Percentiles rank a stretch among this genome's conserved stretches.
These are phyloP conservation scores for Spheniscus humboldti DNA, from an alignment of 2,797 vertebrate species.

Conservation along the genomic window DNA sequence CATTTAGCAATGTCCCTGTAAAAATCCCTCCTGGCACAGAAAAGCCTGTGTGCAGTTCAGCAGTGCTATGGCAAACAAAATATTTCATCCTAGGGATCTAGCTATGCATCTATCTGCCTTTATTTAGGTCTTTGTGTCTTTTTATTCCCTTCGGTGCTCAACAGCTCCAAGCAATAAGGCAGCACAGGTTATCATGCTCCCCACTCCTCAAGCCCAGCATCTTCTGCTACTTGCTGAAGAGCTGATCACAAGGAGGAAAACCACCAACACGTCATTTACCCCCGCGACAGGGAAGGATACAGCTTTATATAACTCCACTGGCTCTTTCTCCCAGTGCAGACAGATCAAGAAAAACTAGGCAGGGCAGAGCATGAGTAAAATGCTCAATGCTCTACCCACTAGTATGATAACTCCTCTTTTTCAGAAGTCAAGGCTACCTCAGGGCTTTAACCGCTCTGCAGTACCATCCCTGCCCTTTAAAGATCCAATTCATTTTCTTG, in stretches of 20 bases:
- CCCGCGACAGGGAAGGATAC: not conserved
- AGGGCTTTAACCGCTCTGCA: not conserved
- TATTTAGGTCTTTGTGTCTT: not conserved
- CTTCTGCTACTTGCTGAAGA: not conserved
- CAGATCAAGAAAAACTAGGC: not conserved
- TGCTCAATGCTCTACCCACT: not conserved
- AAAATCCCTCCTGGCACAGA: conserved; percentile 65
- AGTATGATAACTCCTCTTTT: not conserved
- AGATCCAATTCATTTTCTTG: not conserved
- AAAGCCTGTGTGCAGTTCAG: conserved; percentile 26
- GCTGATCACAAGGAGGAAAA: not conserved
- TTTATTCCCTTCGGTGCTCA: not conserved
- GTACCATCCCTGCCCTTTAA: not conserved
- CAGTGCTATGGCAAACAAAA: conserved; percentile 25
- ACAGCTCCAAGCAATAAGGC: not conserved
- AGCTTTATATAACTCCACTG: not conserved
- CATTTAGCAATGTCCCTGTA: conserved; percentile 75
- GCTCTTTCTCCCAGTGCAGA: not conserved
- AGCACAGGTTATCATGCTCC: not conserved
- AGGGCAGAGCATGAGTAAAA: not conserved
- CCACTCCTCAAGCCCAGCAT: not conserved
- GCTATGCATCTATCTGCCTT: conserved; percentile 5
- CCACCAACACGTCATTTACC: not conserved
- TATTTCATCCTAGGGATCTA: conserved; percentile 41
- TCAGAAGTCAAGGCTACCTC: not conserved